Evolutionary conservation across 2,888 invertebrate species (phyloP), one percentile per base, ranked within the genome.

Genomic region (Adela reaumurella): DNA sequence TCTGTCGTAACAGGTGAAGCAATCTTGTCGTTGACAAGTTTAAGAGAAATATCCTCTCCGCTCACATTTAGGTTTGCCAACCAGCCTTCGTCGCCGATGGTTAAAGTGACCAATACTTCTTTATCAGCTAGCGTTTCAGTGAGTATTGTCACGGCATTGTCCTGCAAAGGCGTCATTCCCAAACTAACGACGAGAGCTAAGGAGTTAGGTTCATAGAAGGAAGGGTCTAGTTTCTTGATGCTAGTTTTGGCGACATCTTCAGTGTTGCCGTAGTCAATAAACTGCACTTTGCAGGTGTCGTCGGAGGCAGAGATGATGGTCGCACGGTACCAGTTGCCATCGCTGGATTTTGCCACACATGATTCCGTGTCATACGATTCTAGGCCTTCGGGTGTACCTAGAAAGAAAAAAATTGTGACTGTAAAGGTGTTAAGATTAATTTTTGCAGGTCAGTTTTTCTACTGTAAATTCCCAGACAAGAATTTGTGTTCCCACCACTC

Each of bases 271-370:
- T 89, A 90, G 63, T 91, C 91, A 0, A 86, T 62, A 60, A 82
- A 89, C 49, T 80, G 78, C 0, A 88, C 80, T 19, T 65, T 72
- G 17, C 73, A 77, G 17, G 67, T 69, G 1, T 65, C 64, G 16
- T 81, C 80, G 14, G 72, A 69, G 3, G 65, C 58, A 46, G 65
- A 66, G 11, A 74, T 35, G 17, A 89, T 77, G 52, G 74, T 79
- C 2, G 82, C 87, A 45, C 90, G 80, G 60, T 89, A 89, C 89
- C 89, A 90, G 62, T 86, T 86, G 2, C 78, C 81, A 62, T 89
- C 89, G 0, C 58, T 59, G 2, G 83, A 82, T 46, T 80, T 79
- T 0, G 82, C 86, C 0, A 83, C 89, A 59, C 88, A 90, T 2
- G 62, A 63, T 28, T 82, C 84, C 1, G 68, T 62, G 53, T 81